Conservation (phyloP, 2,113 vertebrate species). For the Chloropsis cyanopogon region DNA sequence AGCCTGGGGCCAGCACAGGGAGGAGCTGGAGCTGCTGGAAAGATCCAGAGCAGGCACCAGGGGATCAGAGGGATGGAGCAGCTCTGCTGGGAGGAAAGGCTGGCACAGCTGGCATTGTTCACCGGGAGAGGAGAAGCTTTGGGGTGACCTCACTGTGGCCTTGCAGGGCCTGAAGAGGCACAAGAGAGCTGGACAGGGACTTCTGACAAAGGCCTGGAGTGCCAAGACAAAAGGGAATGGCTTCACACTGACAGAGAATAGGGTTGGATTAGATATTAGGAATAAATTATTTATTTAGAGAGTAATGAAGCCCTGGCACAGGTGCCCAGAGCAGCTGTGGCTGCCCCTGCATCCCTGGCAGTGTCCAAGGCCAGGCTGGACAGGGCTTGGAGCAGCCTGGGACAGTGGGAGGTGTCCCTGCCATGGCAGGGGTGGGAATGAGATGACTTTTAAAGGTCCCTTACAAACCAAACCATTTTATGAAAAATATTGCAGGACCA, state of each 20-base stretch:
- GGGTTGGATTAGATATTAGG: neutral
- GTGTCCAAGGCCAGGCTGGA: neutral
- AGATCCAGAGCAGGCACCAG: neutral
- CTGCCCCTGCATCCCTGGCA: neutral
- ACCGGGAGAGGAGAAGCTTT: neutral
- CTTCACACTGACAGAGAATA: neutral
- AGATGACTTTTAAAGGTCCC: neutral
- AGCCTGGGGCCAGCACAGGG: neutral
- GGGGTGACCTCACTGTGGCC: neutral
- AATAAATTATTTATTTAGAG: accelerated
- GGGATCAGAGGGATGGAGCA: neutral
- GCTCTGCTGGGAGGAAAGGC: neutral
- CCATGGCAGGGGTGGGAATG: neutral
- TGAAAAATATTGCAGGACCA: neutral
- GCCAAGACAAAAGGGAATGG: neutral
- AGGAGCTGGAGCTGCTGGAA: neutral
- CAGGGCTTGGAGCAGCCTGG: neutral
- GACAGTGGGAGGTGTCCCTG: neutral
- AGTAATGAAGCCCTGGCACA: accelerated
- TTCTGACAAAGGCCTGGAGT: too few relatives aligned
- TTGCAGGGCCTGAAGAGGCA: accelerated
- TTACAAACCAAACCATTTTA: neutral
- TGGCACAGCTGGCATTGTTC: neutral
- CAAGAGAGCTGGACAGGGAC: neutral
- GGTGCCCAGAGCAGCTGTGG: neutral